phyloP scores from a whole-genome alignment of 2,113 vertebrate species.

The Cottus gobio region DNA sequence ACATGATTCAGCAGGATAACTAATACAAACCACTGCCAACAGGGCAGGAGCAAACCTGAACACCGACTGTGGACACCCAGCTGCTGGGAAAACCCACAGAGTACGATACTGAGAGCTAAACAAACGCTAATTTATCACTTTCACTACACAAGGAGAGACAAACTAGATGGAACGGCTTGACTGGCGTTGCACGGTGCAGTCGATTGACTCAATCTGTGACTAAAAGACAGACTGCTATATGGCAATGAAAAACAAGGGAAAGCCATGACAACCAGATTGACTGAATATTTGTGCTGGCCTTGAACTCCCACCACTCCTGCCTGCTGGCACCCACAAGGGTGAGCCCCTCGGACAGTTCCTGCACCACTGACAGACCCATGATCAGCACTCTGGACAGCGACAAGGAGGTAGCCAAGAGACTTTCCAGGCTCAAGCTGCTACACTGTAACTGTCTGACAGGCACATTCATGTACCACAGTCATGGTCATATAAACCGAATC shows the following conservation, averaged over 20 bases:
- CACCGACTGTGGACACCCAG: constrained; percentile 22
- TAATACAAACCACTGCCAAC: constrained; percentile 36
- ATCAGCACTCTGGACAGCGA: constrained; percentile 30
- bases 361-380: constrained; percentile 1
- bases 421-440: background rate
- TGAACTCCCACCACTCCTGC: constrained; percentile 4
- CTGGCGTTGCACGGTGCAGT: constrained; percentile 12
- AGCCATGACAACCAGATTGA: constrained; percentile 37
- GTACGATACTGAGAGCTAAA: constrained; percentile 15
- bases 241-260: constrained; percentile 6
- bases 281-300: constrained; percentile 29
- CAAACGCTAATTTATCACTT: constrained; percentile 28
- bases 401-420: background rate
- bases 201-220: constrained; percentile 29
- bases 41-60: constrained; percentile 17
- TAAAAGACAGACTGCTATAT: constrained; percentile 25
- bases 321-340: constrained; percentile 22
- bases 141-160: constrained; percentile 1
- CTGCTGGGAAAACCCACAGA: background rate
- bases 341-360: constrained; percentile 53
- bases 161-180: constrained; percentile 31
- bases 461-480: background rate
- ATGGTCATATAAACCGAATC: background rate
- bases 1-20: constrained; percentile 61
- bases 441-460: background rate